phyloP scores from a whole-genome alignment of 2,888 invertebrate species.

The Ethmia dodecea region DNA sequence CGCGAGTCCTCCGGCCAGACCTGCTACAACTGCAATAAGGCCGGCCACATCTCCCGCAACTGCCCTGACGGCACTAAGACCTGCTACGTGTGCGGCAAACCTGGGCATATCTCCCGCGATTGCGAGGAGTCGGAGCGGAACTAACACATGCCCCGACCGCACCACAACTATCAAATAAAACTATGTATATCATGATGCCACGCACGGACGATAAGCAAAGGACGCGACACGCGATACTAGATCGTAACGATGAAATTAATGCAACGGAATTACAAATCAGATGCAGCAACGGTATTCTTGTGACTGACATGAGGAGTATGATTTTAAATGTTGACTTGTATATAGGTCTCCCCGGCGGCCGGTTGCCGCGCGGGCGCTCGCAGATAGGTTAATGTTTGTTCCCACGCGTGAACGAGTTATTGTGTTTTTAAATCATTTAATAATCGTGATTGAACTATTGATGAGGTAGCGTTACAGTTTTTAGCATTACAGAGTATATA shows the following conservation, averaged over 20 bases:
- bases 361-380: slow-evolving; percentile 30
- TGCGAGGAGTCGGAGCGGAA: slow-evolving; percentile 88
- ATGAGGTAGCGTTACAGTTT: slow-evolving; percentile 76
- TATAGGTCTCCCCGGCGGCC: slow-evolving; percentile 54
- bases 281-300: slow-evolving; percentile 49
- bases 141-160: slow-evolving; percentile 50
- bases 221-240: slow-evolving; percentile 61
- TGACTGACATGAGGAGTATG: slow-evolving; percentile 63
- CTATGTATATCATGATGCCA: slow-evolving; percentile 72
- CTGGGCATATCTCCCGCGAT: slow-evolving; percentile 93
- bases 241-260: slow-evolving; percentile 63
- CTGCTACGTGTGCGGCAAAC: slow-evolving; percentile 95
- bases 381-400: slow-evolving; percentile 69
- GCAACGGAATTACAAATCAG: slow-evolving; percentile 67
- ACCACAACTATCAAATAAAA: slow-evolving; percentile 18
- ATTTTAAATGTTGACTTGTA: slow-evolving; percentile 69
- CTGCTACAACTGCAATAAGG: slow-evolving; percentile 97
- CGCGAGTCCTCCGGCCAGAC: slow-evolving; percentile 84
- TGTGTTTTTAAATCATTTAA: slow-evolving; percentile 77
- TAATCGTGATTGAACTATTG: slow-evolving; percentile 75
- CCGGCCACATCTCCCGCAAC: slow-evolving; percentile 93
- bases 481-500: slow-evolving; percentile 79
- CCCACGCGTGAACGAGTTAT: slow-evolving; percentile 71
- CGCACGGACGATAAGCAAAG: slow-evolving; percentile 76
- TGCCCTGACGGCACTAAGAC: slow-evolving; percentile 92